Percentiles rank a stretch among this genome's conserved stretches.
Conservation (phyloP, 2,113 vertebrate species). For the Stegostoma tigrinum region DNA sequence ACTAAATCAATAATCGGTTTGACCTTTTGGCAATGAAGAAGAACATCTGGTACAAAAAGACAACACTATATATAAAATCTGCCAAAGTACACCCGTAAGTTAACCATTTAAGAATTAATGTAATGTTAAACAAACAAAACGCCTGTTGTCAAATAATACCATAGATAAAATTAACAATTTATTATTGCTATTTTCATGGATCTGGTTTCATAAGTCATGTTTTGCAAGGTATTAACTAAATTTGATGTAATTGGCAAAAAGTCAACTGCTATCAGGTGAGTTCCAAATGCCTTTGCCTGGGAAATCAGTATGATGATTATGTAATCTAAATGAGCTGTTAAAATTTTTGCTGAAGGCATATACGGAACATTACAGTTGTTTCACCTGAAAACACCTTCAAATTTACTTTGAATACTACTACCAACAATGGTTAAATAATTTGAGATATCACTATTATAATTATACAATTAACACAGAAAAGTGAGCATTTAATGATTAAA, state of each 20-base stretch:
- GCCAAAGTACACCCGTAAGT: not conserved
- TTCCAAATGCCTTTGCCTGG: not conserved
- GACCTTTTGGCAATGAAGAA: constrained; percentile 83
- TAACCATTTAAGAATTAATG: not conserved
- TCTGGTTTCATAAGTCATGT: not conserved
- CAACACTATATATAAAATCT: not conserved
- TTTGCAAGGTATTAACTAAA: not conserved
- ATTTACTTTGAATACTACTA: not conserved
- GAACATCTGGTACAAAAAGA: constrained; percentile 65
- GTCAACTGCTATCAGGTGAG: not conserved
- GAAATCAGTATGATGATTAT: not conserved
- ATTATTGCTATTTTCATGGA: not conserved
- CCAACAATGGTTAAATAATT: not conserved
- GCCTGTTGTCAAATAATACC: not conserved
- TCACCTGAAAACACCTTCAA: not conserved
- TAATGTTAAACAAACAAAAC: not conserved
- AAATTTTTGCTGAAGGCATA: not conserved
- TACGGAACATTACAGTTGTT: not conserved
- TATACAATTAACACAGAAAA: not conserved
- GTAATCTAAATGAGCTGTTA: not conserved
- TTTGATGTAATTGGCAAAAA: not conserved
- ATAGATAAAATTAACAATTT: constrained; percentile 37
- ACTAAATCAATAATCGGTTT: constrained; percentile 92
- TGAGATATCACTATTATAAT: not conserved
- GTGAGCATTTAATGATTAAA: not conserved